Evolutionary conservation across 30 jellyfish, hydroid and myxozoan genomes (phyloP), one percentile per base, ranked within the genome.

Genomic region (Aurelia aurita complex sp. Pacific): DNA sequence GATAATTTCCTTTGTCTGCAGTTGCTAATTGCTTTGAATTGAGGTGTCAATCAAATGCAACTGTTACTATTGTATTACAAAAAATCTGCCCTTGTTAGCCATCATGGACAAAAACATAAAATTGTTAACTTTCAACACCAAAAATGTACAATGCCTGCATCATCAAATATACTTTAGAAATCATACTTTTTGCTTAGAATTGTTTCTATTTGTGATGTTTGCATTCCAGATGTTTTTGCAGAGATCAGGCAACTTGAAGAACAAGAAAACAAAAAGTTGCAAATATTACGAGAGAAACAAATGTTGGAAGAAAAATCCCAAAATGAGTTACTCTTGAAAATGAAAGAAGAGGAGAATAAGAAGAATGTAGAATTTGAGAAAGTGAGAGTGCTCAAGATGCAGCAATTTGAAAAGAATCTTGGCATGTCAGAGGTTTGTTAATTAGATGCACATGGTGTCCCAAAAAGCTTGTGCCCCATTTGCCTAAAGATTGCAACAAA

Each of bases 201-300:
- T 46, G 80, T 19, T 0, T 74, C 52, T 13, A 10, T 43, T 53
- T 11, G 1, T 19, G 57, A 46, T 0, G 5, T 46, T 46, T 46
- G 14, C 12, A 1, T 35, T 33, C 5, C 18, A 82, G 92, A 63
- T 36, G 4, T 84, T 2, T 19, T 73, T 73, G 93, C 73, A 62
- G 77, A 73, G 17, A 73, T 84, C 7, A 69, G n/a, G 43, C 54
- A 64, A 55, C 71, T 84, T 33, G 93, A 84, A 65, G 77, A 73
- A 53, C 87, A 62, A 61, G 87, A 84, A 65, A 32, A 40, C n/a
- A 77, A 62, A 19, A 84, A 84, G 54, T 35, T 84, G 64, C 55
- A 84, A 35, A 59, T n/a, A 4, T 54, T 84, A 64, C 70, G 69
- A 36, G 69, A 53, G 51, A 74, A 46, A 29, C 93, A 84, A 52